Evolutionary conservation across 2,888 invertebrate genomes (phyloP).

Genomic region (Operophtera brumata): DNA sequence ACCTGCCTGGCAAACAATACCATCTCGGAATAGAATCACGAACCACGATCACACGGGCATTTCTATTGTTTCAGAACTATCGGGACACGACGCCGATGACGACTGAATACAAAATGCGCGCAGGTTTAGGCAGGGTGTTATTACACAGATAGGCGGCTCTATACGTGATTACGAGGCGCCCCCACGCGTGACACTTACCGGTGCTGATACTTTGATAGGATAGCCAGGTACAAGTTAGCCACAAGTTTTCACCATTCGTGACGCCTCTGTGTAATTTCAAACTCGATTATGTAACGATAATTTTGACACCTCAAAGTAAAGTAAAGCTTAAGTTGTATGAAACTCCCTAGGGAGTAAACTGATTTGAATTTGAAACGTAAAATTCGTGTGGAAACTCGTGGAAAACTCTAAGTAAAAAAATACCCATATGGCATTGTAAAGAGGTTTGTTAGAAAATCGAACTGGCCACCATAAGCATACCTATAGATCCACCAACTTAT

Average conservation of each 20-base stretch:
- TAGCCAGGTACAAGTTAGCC: slow-evolving; percentile 10
- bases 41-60: slow-evolving; percentile 21
- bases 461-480: too few relatives aligned
- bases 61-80: slow-evolving; percentile 23
- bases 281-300: not conserved
- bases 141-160: slow-evolving; percentile 40
- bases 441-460: too few relatives aligned
- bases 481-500: too few relatives aligned
- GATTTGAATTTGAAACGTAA: too few relatives aligned
- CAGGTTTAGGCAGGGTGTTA: slow-evolving; percentile 24
- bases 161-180: slow-evolving; percentile 33
- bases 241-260: not conserved
- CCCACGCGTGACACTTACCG: slow-evolving; percentile 28
- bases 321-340: too few relatives aligned
- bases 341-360: too few relatives aligned
- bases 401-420: too few relatives aligned
- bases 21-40: slow-evolving; percentile 32
- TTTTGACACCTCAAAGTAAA: too few relatives aligned
- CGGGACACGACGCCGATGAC: slow-evolving; percentile 20
- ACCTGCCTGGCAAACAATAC: slow-evolving; percentile 40
- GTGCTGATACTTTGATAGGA: slow-evolving; percentile 9
- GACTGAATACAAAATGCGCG: slow-evolving; percentile 35
- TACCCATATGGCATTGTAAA: too few relatives aligned
- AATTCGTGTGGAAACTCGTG: too few relatives aligned
- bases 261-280: not conserved